A percentile compares a stretch with the other conserved stretches of the same genome.
Conservation (phyloP, 2,113 vertebrate genomes). For the Lanius ludovicianus region DNA sequence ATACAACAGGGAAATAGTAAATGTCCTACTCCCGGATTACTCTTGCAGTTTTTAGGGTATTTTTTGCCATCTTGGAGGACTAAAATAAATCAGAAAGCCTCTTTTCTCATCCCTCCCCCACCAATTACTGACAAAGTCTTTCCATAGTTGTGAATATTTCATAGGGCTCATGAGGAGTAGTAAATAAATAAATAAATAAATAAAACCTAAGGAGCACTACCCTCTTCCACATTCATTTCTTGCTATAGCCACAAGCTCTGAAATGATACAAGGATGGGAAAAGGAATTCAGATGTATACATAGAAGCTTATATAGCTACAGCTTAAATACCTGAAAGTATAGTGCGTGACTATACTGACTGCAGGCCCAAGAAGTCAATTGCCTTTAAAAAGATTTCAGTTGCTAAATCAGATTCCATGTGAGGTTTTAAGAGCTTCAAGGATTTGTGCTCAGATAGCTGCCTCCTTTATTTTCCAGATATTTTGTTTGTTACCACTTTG, state of each 20-base stretch:
- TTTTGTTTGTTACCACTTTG: background rate
- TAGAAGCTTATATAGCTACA: background rate
- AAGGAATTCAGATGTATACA: background rate
- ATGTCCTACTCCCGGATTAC: background rate
- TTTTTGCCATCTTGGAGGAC: background rate
- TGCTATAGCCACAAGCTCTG: background rate
- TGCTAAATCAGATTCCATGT: background rate
- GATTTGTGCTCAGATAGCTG: background rate
- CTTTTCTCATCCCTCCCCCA: background rate
- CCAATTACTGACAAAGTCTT: background rate
- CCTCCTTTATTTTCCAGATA: background rate
- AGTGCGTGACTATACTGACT: background rate
- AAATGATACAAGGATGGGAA: background rate
- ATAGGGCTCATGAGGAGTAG: background rate
- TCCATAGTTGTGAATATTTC: background rate
- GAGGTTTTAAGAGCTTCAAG: background rate
- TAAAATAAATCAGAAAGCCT: background rate
- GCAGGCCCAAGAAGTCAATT: background rate
- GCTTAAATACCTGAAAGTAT: background rate
- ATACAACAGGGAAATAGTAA: background rate
- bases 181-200: background rate
- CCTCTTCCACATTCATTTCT: background rate
- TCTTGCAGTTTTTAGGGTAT: background rate
- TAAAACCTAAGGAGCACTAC: background rate
- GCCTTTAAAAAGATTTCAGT: background rate